phyloP scores from a whole-genome alignment of 2,888 invertebrate species.

The Cephus pulcher region DNA sequence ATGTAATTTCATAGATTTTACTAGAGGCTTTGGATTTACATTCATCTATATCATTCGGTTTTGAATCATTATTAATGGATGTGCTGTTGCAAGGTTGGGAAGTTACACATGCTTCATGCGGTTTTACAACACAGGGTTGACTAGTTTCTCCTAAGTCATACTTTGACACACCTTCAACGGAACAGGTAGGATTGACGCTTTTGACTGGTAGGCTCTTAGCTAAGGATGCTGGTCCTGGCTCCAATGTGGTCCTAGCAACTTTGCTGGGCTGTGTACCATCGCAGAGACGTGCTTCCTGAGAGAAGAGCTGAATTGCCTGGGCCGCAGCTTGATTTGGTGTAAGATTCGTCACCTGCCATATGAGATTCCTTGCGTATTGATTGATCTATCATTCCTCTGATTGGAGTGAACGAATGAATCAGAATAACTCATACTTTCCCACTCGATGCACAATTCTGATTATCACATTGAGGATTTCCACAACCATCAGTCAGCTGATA shows the following conservation, averaged over 20 bases:
- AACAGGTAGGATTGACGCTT: conserved; percentile 63
- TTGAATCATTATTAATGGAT: background rate
- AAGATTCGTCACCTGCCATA: conserved; percentile 74
- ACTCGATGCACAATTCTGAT: conserved; percentile 90
- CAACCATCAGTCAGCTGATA: conserved; percentile 93
- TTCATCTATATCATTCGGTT: background rate
- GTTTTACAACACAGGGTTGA: background rate
- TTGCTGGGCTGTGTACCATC: conserved; percentile 78
- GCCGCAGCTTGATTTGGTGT: conserved; percentile 92
- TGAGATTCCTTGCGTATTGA: background rate
- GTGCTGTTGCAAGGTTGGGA: background rate
- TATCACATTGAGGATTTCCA: conserved; percentile 88
- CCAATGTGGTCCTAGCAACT: conserved; percentile 74
- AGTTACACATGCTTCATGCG: background rate
- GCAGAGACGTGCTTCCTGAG: conserved; percentile 86
- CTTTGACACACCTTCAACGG: conserved; percentile 58
- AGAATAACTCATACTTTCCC: conserved; percentile 74
- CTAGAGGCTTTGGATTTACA: background rate
- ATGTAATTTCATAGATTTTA: background rate
- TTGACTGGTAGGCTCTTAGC: conserved; percentile 62
- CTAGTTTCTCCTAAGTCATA: conserved; percentile 6
- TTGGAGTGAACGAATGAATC: background rate
- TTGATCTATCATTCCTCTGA: background rate
- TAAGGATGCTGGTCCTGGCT: conserved; percentile 60
- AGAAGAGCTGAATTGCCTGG: conserved; percentile 87